Percentiles rank a stretch among this genome's conserved stretches.
phyloP scores from a whole-genome alignment of 2,888 invertebrate genomes.

The Dasypogon diadema region DNA sequence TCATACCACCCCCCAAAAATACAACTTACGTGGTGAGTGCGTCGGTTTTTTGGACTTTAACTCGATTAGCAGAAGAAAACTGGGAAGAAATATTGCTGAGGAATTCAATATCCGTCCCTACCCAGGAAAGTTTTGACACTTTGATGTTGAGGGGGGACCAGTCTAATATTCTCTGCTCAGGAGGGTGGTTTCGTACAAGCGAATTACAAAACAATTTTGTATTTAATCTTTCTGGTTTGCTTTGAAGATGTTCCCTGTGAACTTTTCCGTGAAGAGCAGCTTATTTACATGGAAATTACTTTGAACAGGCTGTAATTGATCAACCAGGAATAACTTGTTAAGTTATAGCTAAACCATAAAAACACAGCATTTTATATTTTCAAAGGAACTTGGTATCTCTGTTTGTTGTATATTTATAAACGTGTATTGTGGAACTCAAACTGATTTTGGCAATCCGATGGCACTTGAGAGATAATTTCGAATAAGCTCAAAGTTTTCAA shows the following conservation, averaged over 20 bases:
- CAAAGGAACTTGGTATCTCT: too few relatives aligned
- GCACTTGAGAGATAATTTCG: too few relatives aligned
- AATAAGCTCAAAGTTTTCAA: too few relatives aligned
- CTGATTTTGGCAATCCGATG: too few relatives aligned
- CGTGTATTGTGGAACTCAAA: too few relatives aligned
- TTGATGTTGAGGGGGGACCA: constrained; percentile 1
- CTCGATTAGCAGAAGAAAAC: too few relatives aligned
- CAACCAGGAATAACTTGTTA: constrained; percentile 20
- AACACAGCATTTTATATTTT: too few relatives aligned
- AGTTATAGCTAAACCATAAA: constrained; percentile 2
- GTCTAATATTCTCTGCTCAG: not conserved
- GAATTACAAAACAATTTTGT: constrained; percentile 28
- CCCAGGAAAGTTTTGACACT: constrained; percentile 35
- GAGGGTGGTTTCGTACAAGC: not conserved
- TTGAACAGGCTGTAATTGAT: constrained; percentile 28
- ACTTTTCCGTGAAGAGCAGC: constrained; percentile 5
- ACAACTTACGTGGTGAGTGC: too few relatives aligned
- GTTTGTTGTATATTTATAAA: too few relatives aligned
- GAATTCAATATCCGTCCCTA: not conserved
- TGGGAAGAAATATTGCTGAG: too few relatives aligned
- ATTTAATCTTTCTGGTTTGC: constrained; percentile 26
- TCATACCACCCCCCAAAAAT: too few relatives aligned
- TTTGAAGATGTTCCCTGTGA: constrained; percentile 5
- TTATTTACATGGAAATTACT: constrained; percentile 39
- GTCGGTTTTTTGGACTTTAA: too few relatives aligned